Conservation (phyloP, 2,113 vertebrate genomes). For the Anarrhichthys ocellatus region DNA sequence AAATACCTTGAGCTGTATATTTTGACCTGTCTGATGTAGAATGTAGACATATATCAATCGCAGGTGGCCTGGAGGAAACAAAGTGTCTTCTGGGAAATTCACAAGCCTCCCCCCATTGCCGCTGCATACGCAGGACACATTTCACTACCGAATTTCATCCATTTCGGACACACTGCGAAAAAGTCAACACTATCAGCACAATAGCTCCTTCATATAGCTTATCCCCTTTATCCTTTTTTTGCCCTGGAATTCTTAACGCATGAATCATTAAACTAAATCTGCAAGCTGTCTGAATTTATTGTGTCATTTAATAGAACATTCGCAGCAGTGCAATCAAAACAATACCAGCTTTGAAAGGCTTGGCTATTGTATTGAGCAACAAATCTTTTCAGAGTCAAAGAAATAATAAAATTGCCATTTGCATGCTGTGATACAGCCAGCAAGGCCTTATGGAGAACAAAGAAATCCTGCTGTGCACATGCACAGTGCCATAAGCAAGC, state of each 20-base stretch:
- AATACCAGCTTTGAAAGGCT: conserved; percentile 7
- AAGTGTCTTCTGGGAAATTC: conserved; percentile 8
- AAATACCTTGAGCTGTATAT: neutral
- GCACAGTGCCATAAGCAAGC: conserved; percentile 4
- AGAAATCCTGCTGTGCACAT: conserved; percentile 30
- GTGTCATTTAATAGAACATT: conserved; percentile 8
- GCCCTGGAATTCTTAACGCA: neutral
- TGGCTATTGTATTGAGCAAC: conserved; percentile 25
- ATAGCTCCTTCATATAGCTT: neutral
- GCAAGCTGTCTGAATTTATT: neutral
- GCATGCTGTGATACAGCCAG: conserved; percentile 10
- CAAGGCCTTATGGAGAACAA: conserved; percentile 17
- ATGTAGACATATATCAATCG: conserved; percentile 6
- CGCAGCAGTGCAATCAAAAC: neutral
- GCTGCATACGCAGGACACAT: conserved; percentile 19
- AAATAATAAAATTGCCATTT: conserved; percentile 27
- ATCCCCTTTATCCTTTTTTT: neutral
- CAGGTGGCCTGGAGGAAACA: neutral
- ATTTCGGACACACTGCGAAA: conserved; percentile 16
- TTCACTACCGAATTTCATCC: conserved; percentile 29
- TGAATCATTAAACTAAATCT: conserved; percentile 16
- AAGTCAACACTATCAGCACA: conserved; percentile 5
- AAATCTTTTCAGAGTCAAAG: conserved; percentile 14
- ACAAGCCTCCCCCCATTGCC: neutral
- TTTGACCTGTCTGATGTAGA: neutral